Evolutionary conservation across 2,888 invertebrate genomes (phyloP), one percentile per base, ranked within the genome.

Genomic region (Drosophila koepferae): DNA sequence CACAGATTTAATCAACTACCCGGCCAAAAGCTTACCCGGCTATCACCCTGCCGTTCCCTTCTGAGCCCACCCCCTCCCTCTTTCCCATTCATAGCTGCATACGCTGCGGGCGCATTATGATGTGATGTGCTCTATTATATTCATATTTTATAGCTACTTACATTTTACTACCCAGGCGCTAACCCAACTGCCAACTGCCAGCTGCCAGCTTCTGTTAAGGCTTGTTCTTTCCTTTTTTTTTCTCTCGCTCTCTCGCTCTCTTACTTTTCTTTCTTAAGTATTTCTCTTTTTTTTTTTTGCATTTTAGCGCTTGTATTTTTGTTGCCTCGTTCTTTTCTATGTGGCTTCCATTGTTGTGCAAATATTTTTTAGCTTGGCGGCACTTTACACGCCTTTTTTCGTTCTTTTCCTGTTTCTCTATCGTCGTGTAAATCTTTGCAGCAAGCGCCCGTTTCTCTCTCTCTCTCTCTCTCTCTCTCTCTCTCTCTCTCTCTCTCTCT

Each of bases 91-190:
- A 59, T 77, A 51, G 56, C 54, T 59, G 70, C 66, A 72, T 58
- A 55, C 71, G 72, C 73, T 80, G 82, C 68, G 80, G 82, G 80
- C 81, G 76, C 76, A 72, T 82, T 76, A 82, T 82, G 80, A 80
- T 82, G 82, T 82, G 81, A 82, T 82, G 80, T 80, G 72, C 81
- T 82, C 83, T 82, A 83, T 83, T 83, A 83, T 83, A 83, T 83
- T 83, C 85, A 83, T 82, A 83, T 84, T 83, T 83, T 83, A 83
- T 83, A 84, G 83, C 85, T 83, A 85, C 83, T 83, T 83, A 82
- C 84, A 73, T 84, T 82, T 83, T 81, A 81, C 76, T 64, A 66
- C 78, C 62, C 66, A 23, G 64, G 63, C 31, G 46, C 56, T 56
- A 56, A 64, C 51, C 56, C 65, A 53, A 51, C 76, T 51, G 53